Evolutionary conservation across 1,140 invertebrate genomes (phyloP), one percentile per base, ranked within the genome.

Genomic region (Drosophila trapezifrons): DNA sequence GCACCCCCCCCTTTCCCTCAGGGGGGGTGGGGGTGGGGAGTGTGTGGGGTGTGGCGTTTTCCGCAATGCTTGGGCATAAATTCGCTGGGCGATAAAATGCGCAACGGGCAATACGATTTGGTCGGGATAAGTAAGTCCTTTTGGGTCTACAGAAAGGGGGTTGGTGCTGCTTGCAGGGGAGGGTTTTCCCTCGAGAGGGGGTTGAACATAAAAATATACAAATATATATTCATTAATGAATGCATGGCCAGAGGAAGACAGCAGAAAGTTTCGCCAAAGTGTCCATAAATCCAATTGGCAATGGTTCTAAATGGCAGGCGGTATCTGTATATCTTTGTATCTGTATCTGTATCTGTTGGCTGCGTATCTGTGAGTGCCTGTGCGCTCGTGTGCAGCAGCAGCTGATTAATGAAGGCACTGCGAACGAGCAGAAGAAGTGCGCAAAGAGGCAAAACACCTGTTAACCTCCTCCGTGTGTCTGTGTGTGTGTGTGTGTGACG

Each of bases 361-460:
- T 54, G 27, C 17, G 20, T 71, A n/a, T 66, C 25, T 67, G 20
- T 76, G 40, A 40, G 62, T 43, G 20, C 45, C 15, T 17, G 27
- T 29, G 27, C 27, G 6, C 29, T 32, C 29, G 29, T 29, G 59
- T 22, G 40, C 20, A 43, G 46, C 13, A 49, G 74, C 62, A 78
- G 70, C 76, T 78, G 80, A 70, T 70, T 73, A 72, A 43, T 42
- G 40, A 57, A 72, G 35, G 37, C 58, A 64, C 22, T 17, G 27
- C 35, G 20, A 52, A 29, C 32, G 17, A 32, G 43, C 47, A 54
- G 75, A 66, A 58, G 52, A 81, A 79, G 58, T 83, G 80, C 65
- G 76, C 80, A 67, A 78, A 76, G 76, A 84, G 52, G 25, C 62
- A 66, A 86, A 83, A 86, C 83, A 86, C 83, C 83, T 86, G 83